A percentile compares a stretch with the other conserved stretches of the same genome.
Conservation (phyloP, 2,113 vertebrate genomes). For the Connochaetes taurinus region DNA sequence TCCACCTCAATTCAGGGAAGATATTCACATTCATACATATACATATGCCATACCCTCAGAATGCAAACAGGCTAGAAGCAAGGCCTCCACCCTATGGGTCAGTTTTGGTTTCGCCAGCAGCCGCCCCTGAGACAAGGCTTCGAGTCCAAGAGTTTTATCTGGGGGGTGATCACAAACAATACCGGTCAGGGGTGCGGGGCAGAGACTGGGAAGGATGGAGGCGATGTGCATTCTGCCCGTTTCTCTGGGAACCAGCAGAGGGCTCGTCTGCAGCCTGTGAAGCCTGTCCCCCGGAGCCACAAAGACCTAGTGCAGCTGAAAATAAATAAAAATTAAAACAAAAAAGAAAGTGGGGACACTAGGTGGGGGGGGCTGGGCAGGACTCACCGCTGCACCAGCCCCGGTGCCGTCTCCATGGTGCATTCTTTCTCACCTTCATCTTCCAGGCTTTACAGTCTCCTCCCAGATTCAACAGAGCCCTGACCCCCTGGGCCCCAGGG, state of each 20-base stretch:
- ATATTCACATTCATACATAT: neutral
- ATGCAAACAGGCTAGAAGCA: neutral
- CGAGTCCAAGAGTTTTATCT: neutral
- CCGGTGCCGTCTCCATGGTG: neutral
- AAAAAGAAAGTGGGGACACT: neutral
- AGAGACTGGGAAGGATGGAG: neutral
- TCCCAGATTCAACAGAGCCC: neutral
- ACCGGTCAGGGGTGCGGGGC: accelerated
- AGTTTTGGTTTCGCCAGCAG: neutral
- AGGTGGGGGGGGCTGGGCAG: neutral
- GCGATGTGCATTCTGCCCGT: neutral
- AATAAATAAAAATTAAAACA: neutral
- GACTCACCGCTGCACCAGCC: accelerated
- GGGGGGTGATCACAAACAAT: neutral
- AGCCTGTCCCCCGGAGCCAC: accelerated
- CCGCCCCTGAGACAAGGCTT: neutral
- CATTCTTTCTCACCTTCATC: accelerated
- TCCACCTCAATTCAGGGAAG: neutral
- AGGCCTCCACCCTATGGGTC: neutral
- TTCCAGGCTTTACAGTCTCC: neutral
- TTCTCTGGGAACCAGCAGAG: neutral
- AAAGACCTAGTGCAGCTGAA: neutral
- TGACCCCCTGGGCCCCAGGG: accelerated
- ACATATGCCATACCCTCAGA: neutral
- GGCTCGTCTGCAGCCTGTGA: accelerated